Evolutionary conservation across 2,797 vertebrate species (phyloP).

Genomic region (Periparus ater): DNA sequence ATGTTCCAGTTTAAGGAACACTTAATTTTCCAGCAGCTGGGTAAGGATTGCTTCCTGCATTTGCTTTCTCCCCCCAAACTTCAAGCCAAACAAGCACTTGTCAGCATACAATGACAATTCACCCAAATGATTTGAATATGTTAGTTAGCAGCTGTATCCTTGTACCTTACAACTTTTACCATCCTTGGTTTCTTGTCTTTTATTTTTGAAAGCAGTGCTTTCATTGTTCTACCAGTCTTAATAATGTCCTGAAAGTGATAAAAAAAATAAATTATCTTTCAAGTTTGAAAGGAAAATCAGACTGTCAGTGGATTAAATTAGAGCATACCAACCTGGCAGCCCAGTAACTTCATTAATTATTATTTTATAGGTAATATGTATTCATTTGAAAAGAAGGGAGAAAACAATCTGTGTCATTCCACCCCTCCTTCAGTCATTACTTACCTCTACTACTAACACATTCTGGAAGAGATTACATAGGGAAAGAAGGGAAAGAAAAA

Average conservation of each 20-base stretch:
- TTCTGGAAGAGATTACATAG: conserved; percentile 73
- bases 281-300: neutral
- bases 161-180: conserved; percentile 88
- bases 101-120: neutral
- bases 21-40: neutral
- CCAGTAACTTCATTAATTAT: neutral
- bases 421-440: neutral
- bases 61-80: neutral
- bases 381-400: neutral
- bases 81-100: neutral
- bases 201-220: conserved; percentile 81
- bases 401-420: neutral
- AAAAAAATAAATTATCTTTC: neutral
- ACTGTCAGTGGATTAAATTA: neutral
- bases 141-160: neutral
- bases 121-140: neutral
- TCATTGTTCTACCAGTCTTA: conserved; percentile 86
- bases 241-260: conserved; percentile 81
- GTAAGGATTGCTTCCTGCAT: neutral
- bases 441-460: conserved; percentile 88
- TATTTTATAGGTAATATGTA: neutral
- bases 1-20: neutral
- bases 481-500: conserved; percentile 1
- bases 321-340: neutral
- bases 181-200: conserved; percentile 81